Percentiles rank a stretch among this genome's conserved stretches.
phyloP scores from a whole-genome alignment of 2,113 vertebrate species.

The Crotalus horridus region DNA sequence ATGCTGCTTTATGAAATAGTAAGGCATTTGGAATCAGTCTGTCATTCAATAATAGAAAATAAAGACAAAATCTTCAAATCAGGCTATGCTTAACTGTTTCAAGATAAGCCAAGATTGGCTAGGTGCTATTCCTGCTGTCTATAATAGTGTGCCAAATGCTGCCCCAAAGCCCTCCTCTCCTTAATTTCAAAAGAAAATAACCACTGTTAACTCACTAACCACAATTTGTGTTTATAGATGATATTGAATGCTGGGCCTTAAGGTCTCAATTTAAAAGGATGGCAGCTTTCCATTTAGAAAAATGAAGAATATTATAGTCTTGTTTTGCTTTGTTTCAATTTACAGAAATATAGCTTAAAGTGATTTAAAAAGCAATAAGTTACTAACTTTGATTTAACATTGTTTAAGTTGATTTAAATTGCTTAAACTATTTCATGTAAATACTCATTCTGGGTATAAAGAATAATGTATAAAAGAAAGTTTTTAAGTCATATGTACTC shows the following conservation, averaged over 20 bases:
- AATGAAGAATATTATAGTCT: background rate
- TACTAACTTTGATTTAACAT: constrained; percentile 4
- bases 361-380: constrained; percentile 19
- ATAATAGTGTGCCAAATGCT: background rate
- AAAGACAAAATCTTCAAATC: background rate
- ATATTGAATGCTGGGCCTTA: background rate
- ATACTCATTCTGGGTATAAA: constrained; percentile 1
- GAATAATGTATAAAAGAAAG: background rate
- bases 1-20: background rate
- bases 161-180: no score
- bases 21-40: background rate
- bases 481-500: background rate
- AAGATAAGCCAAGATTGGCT: background rate
- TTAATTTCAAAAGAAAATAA: background rate
- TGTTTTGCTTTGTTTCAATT: background rate
- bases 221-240: background rate
- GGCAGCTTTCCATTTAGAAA: background rate
- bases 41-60: background rate
- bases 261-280: background rate
- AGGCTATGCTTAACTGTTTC: background rate
- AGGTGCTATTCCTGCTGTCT: background rate
- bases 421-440: background rate
- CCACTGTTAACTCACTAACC: background rate
- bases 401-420: background rate
- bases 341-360: background rate